Evolutionary conservation across 2,797 vertebrate genomes (phyloP).

Genomic region (Lithobates pipiens): DNA sequence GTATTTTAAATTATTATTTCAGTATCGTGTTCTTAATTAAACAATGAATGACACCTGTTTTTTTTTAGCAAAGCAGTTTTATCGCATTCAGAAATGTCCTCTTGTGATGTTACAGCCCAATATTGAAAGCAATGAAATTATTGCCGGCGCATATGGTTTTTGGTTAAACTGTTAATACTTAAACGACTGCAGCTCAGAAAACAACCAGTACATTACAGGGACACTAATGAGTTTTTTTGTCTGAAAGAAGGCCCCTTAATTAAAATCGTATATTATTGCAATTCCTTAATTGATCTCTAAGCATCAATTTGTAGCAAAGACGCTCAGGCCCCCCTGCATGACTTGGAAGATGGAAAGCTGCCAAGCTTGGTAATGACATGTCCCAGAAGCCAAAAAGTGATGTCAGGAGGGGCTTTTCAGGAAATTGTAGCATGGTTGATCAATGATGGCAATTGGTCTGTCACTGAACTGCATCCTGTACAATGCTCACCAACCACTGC

Average conservation of each 20-base stretch:
- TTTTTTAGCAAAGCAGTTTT: too few species aligned
- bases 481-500: neutral
- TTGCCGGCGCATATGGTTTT: neutral
- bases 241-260: conserved; percentile 30
- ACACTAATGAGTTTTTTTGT: conserved; percentile 16
- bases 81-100: neutral
- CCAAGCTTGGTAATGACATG: conserved; percentile 18
- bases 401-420: conserved; percentile 19
- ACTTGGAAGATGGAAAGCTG: conserved; percentile 13
- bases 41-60: too few species aligned
- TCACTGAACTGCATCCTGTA: neutral
- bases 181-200: neutral
- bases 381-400: conserved; percentile 32
- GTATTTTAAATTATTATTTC: too few species aligned
- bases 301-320: conserved; percentile 28
- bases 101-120: neutral
- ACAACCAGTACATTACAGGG: neutral
- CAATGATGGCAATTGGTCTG: neutral
- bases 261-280: conserved; percentile 42
- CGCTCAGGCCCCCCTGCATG: neutral
- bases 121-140: neutral
- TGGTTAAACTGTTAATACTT: neutral
- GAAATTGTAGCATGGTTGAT: conserved; percentile 20
- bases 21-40: too few species aligned
- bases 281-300: conserved; percentile 44